Conservation (phyloP, 2,113 vertebrate species). For the Pao palembangensis region DNA sequence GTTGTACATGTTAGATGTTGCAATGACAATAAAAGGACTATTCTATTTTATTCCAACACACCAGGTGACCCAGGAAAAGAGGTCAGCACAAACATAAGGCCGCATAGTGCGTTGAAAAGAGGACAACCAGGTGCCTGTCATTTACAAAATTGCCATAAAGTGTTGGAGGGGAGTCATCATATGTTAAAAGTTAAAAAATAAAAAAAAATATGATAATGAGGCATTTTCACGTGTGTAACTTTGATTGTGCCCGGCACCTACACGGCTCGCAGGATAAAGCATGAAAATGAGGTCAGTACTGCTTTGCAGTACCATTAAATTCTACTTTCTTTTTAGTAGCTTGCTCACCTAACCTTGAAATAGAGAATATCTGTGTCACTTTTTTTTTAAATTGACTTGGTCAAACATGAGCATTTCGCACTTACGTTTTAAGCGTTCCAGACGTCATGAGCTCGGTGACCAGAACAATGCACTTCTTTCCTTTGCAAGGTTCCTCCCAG, state of each 20-base stretch:
- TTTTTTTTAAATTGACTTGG: neutral
- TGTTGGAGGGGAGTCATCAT: constrained; percentile 18
- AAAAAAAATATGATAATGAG: neutral
- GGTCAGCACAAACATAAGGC: constrained; percentile 7
- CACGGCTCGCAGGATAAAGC: neutral
- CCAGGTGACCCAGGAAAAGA: constrained; percentile 19
- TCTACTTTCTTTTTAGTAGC: neutral
- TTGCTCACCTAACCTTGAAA: neutral
- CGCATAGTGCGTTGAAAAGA: neutral
- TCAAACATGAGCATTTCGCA: constrained; percentile 25
- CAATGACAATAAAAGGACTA: too few relatives aligned
- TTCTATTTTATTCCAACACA: constrained; percentile 9
- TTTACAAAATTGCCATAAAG: constrained; percentile 4
- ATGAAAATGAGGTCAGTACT: neutral
- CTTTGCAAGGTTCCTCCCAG: constrained; percentile 96
- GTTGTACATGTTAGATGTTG: too few relatives aligned
- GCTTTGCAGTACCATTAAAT: neutral
- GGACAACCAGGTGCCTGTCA: neutral
- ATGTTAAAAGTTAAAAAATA: neutral
- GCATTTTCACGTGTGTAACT: neutral
- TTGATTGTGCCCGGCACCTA: neutral
- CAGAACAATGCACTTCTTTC: constrained; percentile 97
- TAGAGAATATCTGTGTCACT: neutral
- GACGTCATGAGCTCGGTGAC: constrained; percentile 99
- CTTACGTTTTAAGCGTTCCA: constrained; percentile 98